Conservation (phyloP, 2,888 invertebrate species). For the Cephonodes hylas region DNA sequence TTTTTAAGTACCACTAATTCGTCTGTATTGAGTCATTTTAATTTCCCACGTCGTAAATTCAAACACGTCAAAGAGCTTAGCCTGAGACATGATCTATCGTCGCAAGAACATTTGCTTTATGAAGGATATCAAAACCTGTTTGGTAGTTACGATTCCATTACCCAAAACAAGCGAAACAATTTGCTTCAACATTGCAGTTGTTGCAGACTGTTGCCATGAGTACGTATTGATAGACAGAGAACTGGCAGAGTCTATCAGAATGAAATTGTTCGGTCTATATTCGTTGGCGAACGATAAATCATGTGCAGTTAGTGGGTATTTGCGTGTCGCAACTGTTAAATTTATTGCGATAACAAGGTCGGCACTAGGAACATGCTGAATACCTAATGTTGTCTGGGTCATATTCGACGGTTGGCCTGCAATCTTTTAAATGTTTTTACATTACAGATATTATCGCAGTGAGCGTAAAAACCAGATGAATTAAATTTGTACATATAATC, state of each 20-base stretch:
- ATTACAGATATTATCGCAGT: neutral
- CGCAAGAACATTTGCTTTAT: neutral
- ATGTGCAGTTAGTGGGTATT: constrained; percentile 66
- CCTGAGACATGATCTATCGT: neutral
- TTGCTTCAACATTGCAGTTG: constrained; percentile 22
- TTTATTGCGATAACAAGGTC: constrained; percentile 67
- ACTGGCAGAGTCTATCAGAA: constrained; percentile 20
- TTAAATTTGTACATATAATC: neutral
- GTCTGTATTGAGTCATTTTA: neutral
- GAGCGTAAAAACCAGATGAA: neutral
- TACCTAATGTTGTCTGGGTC: constrained; percentile 27
- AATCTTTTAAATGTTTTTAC: neutral
- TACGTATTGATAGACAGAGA: constrained; percentile 29
- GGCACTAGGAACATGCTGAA: constrained; percentile 35
- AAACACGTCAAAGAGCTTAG: neutral
- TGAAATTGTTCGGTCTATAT: constrained; percentile 49
- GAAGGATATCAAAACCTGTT: constrained; percentile 6
- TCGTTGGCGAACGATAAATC: constrained; percentile 50
- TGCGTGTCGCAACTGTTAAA: constrained; percentile 68
- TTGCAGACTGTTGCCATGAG: constrained; percentile 38
- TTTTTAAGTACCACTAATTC: neutral
- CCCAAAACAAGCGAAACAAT: constrained; percentile 54
- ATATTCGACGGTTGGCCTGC: neutral
- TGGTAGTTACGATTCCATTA: constrained; percentile 46
- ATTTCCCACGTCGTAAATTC: neutral